phyloP scores from a whole-genome alignment of 2,888 invertebrate species.

The Vanessa cardui region DNA sequence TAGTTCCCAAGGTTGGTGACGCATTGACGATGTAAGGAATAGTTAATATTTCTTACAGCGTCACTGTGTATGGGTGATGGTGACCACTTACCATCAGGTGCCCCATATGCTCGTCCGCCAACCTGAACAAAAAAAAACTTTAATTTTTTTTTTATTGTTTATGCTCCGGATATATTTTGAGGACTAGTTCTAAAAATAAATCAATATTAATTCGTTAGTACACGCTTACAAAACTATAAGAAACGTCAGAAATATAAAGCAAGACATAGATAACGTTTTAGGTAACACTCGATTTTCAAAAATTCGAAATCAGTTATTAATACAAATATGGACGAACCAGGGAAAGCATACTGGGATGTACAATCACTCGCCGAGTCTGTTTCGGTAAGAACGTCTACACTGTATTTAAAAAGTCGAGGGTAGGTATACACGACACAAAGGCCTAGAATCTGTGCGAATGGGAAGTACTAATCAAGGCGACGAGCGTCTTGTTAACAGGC shows the following conservation, averaged over 20 bases:
- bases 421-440: slow-evolving; percentile 50
- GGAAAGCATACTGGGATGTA: slow-evolving; percentile 3
- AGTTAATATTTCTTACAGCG: too few relatives aligned
- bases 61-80: too few relatives aligned
- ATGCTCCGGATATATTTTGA: too few relatives aligned
- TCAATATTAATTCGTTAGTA: not conserved
- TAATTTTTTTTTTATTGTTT: too few relatives aligned
- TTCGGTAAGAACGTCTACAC: slow-evolving; percentile 8
- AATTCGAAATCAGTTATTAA: not conserved
- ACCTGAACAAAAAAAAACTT: too few relatives aligned
- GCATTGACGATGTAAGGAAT: too few relatives aligned
- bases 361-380: slow-evolving; percentile 3
- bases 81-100: too few relatives aligned
- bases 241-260: not conserved
- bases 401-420: slow-evolving; percentile 27
- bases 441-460: slow-evolving; percentile 61
- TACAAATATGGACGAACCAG: not conserved
- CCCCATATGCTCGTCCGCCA: too few relatives aligned
- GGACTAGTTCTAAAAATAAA: not conserved
- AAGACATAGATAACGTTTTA: not conserved
- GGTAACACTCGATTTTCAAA: not conserved
- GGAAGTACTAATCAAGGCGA: slow-evolving; percentile 67
- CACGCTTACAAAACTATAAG: not conserved
- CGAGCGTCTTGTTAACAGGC: slow-evolving; percentile 59
- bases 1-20: too few relatives aligned